A percentile compares a stretch with the other conserved stretches of the same genome.
Conservation (phyloP, 1,140 invertebrate species). For the Prorops nasuta region DNA sequence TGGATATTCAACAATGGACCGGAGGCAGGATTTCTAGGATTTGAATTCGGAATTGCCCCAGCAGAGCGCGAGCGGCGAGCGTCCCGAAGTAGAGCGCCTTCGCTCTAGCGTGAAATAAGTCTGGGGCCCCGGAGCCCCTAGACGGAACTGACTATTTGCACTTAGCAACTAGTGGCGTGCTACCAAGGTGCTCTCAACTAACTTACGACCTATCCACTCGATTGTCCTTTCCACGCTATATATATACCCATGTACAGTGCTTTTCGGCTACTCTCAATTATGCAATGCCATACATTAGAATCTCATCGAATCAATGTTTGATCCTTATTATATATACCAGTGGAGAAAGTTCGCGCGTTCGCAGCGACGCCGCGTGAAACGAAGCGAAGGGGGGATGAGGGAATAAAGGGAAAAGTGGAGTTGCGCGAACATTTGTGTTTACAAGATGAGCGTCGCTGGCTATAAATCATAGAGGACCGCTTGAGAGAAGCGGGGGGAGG, state of each 20-base stretch:
- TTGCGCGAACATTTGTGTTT: constrained; percentile 31
- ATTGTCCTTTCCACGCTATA: constrained; percentile 22
- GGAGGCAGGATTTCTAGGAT: constrained; percentile 21
- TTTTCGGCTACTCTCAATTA: no score
- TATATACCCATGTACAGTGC: neutral
- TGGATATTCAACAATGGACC: constrained; percentile 20
- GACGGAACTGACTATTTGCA: constrained; percentile 38
- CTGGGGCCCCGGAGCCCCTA: constrained; percentile 31
- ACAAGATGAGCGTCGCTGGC: constrained; percentile 47
- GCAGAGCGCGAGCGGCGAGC: no score
- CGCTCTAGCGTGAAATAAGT: constrained; percentile 44
- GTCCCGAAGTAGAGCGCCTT: constrained; percentile 28
- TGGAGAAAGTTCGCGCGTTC: constrained; percentile 20
- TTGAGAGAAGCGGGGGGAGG: constrained; percentile 12
- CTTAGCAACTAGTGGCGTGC: constrained; percentile 38
- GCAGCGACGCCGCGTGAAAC: constrained; percentile 8
- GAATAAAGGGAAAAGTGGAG: constrained; percentile 9
- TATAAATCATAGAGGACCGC: constrained; percentile 47
- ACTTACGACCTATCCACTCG: constrained; percentile 18
- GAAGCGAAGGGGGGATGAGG: constrained; percentile 3
- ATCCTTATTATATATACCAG: no score
- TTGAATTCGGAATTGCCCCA: constrained; percentile 32
- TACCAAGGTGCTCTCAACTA: constrained; percentile 35
- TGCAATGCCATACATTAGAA: no score
- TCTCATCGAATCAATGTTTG: no score